Conservation (phyloP, 2,888 invertebrate genomes). For the Eurytoma californica region DNA sequence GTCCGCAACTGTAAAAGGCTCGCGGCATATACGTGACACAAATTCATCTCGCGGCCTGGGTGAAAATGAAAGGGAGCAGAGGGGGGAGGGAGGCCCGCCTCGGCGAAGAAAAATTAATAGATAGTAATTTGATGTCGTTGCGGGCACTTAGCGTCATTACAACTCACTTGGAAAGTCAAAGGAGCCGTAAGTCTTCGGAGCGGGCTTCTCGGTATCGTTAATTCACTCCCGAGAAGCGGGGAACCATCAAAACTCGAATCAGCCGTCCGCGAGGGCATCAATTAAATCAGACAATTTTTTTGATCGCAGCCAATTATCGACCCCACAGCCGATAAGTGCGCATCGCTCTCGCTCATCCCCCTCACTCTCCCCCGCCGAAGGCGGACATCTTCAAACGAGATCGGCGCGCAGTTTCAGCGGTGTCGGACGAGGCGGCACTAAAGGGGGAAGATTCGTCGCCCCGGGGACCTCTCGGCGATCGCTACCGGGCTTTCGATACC, state of each 20-base stretch:
- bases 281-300: constrained; percentile 50
- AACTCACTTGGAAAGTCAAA: constrained; percentile 16
- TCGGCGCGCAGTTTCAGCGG: constrained; percentile 27
- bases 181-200: constrained; percentile 32
- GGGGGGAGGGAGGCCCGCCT: not conserved
- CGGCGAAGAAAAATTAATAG: constrained; percentile 39
- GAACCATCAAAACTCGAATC: constrained; percentile 23
- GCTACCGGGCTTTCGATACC: constrained; percentile 58
- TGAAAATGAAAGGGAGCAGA: constrained; percentile 18
- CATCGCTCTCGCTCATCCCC: constrained; percentile 13
- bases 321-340: constrained; percentile 42
- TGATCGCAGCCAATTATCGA: constrained; percentile 52
- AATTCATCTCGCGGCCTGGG: not conserved
- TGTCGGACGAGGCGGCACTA: constrained; percentile 1
- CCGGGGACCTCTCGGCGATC: constrained; percentile 53
- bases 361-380: constrained; percentile 10
- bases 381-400: constrained; percentile 52
- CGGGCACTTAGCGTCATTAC: constrained; percentile 46
- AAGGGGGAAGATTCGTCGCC: constrained; percentile 45
- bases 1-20: not conserved
- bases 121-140: constrained; percentile 51
- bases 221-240: constrained; percentile 37
- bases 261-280: constrained; percentile 45
- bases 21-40: not conserved
- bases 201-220: constrained; percentile 45